Evolutionary conservation across 1,140 invertebrate species (phyloP).

Genomic region (Scylla paramamosain): DNA sequence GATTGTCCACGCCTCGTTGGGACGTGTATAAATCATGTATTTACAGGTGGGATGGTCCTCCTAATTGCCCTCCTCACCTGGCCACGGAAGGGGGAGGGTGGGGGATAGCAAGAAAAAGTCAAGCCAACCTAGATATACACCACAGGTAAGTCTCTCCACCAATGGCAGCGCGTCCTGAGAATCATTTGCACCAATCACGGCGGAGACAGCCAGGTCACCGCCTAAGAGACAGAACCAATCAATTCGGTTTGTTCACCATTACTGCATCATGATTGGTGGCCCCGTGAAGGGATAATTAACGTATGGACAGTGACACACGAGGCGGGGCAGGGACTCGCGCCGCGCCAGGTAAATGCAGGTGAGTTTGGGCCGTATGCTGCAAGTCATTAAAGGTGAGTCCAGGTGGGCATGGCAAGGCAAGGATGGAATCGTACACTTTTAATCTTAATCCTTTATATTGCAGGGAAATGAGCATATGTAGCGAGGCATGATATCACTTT

Average conservation of each 20-base stretch:
- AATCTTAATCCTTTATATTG: slow-evolving; percentile 11
- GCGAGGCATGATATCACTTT: slow-evolving; percentile 27
- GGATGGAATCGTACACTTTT: slow-evolving; percentile 25
- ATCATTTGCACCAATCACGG: background rate
- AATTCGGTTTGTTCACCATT: slow-evolving; percentile 70
- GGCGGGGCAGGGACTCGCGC: slow-evolving; percentile 36
- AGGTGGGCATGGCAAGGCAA: background rate
- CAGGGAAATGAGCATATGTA: background rate
- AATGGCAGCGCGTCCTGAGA: background rate
- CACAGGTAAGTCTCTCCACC: background rate
- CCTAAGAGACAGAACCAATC: slow-evolving; percentile 68
- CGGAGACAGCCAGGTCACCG: background rate
- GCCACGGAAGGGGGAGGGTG: background rate
- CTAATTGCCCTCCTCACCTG: slow-evolving; percentile 54
- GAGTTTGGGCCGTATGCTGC: background rate
- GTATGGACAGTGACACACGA: slow-evolving; percentile 70
- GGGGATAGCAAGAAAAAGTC: background rate
- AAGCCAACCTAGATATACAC: background rate
- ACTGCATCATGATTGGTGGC: slow-evolving; percentile 42
- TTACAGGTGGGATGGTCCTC: slow-evolving; percentile 50
- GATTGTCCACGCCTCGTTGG: slow-evolving; percentile 67
- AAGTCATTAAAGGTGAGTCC: background rate
- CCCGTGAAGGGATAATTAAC: slow-evolving; percentile 68
- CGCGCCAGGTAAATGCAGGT: background rate
- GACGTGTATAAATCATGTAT: slow-evolving; percentile 60